A percentile compares a stretch with the other conserved stretches of the same genome.
phyloP scores from a whole-genome alignment of 1,140 invertebrate genomes.

The Stegodyphus mimosarum region DNA sequence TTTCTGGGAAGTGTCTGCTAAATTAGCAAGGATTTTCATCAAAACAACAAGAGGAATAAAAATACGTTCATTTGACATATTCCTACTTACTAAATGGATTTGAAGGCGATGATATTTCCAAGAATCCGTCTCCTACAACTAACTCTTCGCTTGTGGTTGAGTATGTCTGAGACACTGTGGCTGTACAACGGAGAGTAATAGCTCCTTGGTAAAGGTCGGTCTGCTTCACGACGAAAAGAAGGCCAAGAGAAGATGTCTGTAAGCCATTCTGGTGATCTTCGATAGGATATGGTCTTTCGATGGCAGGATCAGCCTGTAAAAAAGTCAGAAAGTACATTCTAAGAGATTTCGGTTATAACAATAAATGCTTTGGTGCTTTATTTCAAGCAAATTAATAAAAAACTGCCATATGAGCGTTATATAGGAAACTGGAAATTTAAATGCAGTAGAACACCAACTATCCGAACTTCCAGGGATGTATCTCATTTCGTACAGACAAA shows the following conservation, averaged over 20 bases:
- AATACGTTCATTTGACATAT: background rate
- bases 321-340: background rate
- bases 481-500: no score
- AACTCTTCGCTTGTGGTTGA: conserved; percentile 53
- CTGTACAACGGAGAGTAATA: conserved; percentile 36
- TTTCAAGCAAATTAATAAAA: background rate
- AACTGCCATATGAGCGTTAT: background rate
- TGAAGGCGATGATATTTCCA: background rate
- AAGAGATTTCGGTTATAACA: background rate
- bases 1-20: background rate
- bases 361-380: background rate
- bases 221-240: conserved; percentile 10
- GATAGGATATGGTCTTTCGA: background rate
- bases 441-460: background rate
- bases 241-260: conserved; percentile 20
- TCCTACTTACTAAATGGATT: conserved; percentile 27
- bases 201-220: conserved; percentile 15
- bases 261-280: conserved; percentile 30
- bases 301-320: conserved; percentile 5
- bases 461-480: no score
- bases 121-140: conserved; percentile 31
- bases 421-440: background rate
- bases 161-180: conserved; percentile 49
- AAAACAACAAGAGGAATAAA: background rate
- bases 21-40: background rate